Base-by-base conservation (phyloP, 2,888 invertebrate species). In the Leuctra nigra region DNA sequence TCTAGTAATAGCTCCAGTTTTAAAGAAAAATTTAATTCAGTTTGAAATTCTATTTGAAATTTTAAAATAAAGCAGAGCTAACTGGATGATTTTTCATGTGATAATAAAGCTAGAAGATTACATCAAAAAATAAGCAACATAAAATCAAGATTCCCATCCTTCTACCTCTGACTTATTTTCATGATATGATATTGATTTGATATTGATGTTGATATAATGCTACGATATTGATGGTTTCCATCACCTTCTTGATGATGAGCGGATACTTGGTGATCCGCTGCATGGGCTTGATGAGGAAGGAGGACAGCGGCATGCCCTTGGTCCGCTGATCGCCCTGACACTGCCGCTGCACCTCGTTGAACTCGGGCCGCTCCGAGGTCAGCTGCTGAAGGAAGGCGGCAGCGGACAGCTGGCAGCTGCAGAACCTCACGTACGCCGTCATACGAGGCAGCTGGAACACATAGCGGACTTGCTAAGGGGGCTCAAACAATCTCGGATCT, bases 251-350 rank as follows among this genome's bases (percentile, higher is more conserved):
- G 61, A 89, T 83, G 24, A 89, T 74, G 24, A 89, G 73, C 1
- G 87, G 88, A 72, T 89, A 89, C 68, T 83, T 83, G 14, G 88
- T 89, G 56, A 89, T 86, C 63, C 89, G 73, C 68, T 88, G 87
- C 85, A 89, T 87, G 4, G 89, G 89, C 69, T 89, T 87, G 55
- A 89, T 78, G 22, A 89, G 73, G 69, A 86, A 89, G 20, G 86
- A 85, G 61, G 83, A 84, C 11, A 88, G 69, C 0, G 86, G 86
- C 78, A 87, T 77, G 53, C 86, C 86, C 66, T 83, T 82, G 1
- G 84, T 83, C 18, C 80, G 74, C 0, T 79, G 77, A 70, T 87
- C 77, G 58, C 75, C 77, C 68, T 83, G 82, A 64, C 83, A 83
- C 64, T 77, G 77, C 64, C 77, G 79, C 61, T 82, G 76, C 13